Conservation (phyloP, 2,113 vertebrate genomes). For the Cynocephalus volans region DNA sequence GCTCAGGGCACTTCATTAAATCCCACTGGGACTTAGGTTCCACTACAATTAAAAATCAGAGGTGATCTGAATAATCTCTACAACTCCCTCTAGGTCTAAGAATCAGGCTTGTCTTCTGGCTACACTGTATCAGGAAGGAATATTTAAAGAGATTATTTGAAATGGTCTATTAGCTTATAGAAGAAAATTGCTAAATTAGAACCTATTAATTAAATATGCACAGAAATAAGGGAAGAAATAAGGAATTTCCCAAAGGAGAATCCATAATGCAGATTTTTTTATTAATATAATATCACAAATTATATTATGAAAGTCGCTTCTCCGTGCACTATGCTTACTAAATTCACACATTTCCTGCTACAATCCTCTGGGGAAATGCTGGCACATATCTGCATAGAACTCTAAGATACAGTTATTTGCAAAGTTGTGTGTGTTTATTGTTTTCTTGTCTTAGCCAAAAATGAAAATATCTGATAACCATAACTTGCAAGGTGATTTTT, state of each 20-base stretch:
- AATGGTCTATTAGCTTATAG: not conserved
- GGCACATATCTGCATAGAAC: not conserved
- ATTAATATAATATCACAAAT: not conserved
- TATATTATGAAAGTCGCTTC: slow-evolving; percentile 11
- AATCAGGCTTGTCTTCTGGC: not conserved
- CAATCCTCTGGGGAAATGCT: not conserved
- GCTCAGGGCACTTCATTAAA: not conserved
- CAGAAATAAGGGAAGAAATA: slow-evolving; percentile 6
- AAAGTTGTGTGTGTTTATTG: not conserved
- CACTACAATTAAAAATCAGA: slow-evolving; percentile 32
- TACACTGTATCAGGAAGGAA: not conserved
- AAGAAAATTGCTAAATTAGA: not conserved
- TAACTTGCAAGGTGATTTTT: slow-evolving; percentile 50
- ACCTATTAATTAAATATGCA: not conserved
- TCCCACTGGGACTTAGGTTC: not conserved
- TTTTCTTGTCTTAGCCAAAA: not conserved
- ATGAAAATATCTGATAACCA: not conserved
- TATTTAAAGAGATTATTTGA: not conserved
- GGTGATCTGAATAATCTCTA: not conserved
- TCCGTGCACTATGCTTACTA: not conserved
- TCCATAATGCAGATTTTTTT: not conserved
- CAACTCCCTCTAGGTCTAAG: not conserved
- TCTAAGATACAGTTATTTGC: not conserved
- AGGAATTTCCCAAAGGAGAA: not conserved
- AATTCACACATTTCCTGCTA: not conserved